Base-by-base conservation (phyloP, 2,113 vertebrate genomes). In the Crocuta crocuta region DNA sequence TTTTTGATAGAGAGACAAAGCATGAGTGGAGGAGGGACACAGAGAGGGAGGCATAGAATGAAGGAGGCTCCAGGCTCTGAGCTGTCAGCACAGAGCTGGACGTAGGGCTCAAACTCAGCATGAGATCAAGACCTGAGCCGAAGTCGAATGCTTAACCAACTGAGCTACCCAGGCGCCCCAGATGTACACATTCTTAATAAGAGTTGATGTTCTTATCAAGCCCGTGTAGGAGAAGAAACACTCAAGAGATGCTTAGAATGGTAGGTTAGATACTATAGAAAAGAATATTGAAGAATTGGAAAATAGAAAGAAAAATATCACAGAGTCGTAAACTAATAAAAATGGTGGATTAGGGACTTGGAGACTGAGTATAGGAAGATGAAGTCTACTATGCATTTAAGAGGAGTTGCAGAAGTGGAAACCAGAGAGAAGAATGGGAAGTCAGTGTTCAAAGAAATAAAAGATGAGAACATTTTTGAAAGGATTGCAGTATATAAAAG, bases 221-320 rank as follows among this genome's bases (percentile, higher is more conserved):
- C 31, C 33, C 76, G 73, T 85, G 15, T 66, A 65, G 82, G 19
- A 53, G 23, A 19, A 83, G 21, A 88, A 91, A 21, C 7, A 55
- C 10, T 66, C n/a, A 12, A 80, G 84, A 78, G 23, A 53, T 78
- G 10, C 5, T 58, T 89, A 11, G 5, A 80, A 91, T 0, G 81
- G 5, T 73, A 68, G 31, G 58, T 89, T 92, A 89, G 82, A 94
- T n/a, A 53, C 28, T 50, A 24, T 43, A 71, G 9, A 23, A 86
- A 81, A 76, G 50, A 96, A 92, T 85, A 82, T 78, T 74, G 65
- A 28, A 10, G 35, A 93, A 94, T 13, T 79, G 31, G 53, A 78
- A 63, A 58, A 15, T 13, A 43, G 19, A 76, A 91, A 94, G 19
- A 76, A 91, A 94, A 68, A 26, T 31, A 16, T n/a, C 43, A 84